A percentile compares a stretch with the other conserved stretches of the same genome.
Conservation (phyloP, 2,888 invertebrate species). For the Temnothorax unifasciatus region DNA sequence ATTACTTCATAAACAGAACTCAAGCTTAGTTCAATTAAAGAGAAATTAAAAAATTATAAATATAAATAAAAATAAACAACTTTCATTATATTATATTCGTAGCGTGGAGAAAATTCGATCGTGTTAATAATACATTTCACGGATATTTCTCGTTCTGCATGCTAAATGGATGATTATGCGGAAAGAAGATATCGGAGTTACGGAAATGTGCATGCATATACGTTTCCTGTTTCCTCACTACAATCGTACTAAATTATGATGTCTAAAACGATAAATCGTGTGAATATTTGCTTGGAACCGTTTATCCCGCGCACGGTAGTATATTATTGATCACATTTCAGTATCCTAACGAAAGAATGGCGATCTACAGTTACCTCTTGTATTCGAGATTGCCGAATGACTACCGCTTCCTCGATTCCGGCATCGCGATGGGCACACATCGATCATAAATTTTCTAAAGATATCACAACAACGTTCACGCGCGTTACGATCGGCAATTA, state of each 20-base stretch:
- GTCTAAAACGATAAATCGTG: neutral
- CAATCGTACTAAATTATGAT: neutral
- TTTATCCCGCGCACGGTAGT: neutral
- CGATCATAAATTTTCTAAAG: constrained; percentile 37
- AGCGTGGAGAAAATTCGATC: neutral
- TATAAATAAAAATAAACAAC: neutral
- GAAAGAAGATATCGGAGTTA: constrained; percentile 14
- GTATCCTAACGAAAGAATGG: neutral
- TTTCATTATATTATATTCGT: neutral
- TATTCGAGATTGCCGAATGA: constrained; percentile 18
- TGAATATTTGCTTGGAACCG: neutral
- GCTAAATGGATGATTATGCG: neutral
- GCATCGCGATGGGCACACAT: constrained; percentile 26
- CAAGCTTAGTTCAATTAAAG: neutral
- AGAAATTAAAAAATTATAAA: too few relatives aligned
- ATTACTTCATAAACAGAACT: neutral
- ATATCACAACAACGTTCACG: constrained; percentile 9
- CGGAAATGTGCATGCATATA: neutral
- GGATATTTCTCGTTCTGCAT: neutral
- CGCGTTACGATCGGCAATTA: constrained; percentile 19
- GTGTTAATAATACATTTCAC: neutral
- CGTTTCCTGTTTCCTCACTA: neutral
- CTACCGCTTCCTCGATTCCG: constrained; percentile 29
- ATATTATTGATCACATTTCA: constrained; percentile 18
- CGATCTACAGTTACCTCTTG: constrained; percentile 24